Percentiles rank a stretch among this genome's conserved stretches.
Conservation (phyloP, 1,140 invertebrate genomes). For the Druon quercuslanigerum region DNA sequence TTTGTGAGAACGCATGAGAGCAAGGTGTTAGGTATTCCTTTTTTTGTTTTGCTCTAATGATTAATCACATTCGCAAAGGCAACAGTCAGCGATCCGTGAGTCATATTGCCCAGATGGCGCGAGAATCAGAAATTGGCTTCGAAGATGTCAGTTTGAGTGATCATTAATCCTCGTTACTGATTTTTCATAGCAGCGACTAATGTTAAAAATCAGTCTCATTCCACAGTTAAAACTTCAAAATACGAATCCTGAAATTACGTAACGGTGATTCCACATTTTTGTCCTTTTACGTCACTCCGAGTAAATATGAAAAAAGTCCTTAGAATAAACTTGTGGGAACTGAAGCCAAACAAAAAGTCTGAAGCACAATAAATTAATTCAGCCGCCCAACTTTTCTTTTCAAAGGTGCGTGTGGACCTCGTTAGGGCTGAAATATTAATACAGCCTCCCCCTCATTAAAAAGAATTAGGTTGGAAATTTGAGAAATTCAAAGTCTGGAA, state of each 20-base stretch:
- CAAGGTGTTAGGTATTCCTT: slow-evolving; percentile 25
- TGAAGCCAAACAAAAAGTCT: neutral
- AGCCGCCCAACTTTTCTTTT: neutral
- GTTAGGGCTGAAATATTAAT: slow-evolving; percentile 12
- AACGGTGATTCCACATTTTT: neutral
- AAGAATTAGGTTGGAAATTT: slow-evolving; percentile 40
- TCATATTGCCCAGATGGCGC: slow-evolving; percentile 33
- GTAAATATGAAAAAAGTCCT: neutral
- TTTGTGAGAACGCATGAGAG: neutral
- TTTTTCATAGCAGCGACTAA: slow-evolving; percentile 39
- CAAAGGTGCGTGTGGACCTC: slow-evolving; percentile 18
- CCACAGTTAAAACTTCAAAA: neutral
- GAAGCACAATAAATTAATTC: slow-evolving; percentile 31
- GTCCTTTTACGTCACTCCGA: neutral
- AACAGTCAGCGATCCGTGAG: slow-evolving; percentile 32
- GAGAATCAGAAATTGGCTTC: slow-evolving; percentile 9
- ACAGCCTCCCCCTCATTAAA: slow-evolving; percentile 35
- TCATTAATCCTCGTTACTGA: slow-evolving; percentile 50
- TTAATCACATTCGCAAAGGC: slow-evolving; percentile 40
- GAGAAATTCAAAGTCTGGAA: slow-evolving; percentile 48
- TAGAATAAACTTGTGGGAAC: neutral
- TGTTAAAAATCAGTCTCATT: slow-evolving; percentile 34
- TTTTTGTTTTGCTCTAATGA: slow-evolving; percentile 37
- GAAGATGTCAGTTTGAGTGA: slow-evolving; percentile 34
- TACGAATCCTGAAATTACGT: slow-evolving; percentile 9